Conservation (phyloP, 2,888 invertebrate genomes). For the Ferdinandea cuprea region DNA sequence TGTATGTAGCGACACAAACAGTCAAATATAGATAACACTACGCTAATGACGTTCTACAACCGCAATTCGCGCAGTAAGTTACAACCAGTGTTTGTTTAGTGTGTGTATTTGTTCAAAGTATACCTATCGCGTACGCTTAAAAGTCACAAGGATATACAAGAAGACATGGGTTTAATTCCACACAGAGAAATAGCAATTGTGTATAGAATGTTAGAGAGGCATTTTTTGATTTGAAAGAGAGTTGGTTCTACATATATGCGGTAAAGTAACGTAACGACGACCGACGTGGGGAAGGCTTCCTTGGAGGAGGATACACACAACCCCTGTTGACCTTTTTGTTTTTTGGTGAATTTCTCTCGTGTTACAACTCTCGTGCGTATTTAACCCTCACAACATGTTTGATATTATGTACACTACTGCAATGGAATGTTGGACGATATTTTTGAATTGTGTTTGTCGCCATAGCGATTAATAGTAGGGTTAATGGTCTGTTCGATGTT, state of each 20-base stretch:
- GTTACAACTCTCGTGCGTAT: not conserved
- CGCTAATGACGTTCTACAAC: slow-evolving; percentile 31
- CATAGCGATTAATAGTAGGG: slow-evolving; percentile 13
- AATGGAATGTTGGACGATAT: slow-evolving; percentile 21
- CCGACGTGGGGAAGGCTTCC: not conserved
- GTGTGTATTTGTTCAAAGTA: slow-evolving; percentile 8
- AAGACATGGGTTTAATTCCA: slow-evolving; percentile 20
- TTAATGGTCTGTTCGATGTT: slow-evolving; percentile 32
- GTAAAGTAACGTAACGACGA: slow-evolving; percentile 15
- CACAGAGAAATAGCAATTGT: slow-evolving; percentile 8
- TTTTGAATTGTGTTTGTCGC: not conserved
- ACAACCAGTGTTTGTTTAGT: slow-evolving; percentile 5
- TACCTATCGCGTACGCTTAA: slow-evolving; percentile 10
- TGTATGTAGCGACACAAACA: slow-evolving; percentile 10
- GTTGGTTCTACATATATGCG: too few species aligned
- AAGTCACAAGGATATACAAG: slow-evolving; percentile 28
- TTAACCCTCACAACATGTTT: slow-evolving; percentile 52
- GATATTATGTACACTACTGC: slow-evolving; percentile 52
- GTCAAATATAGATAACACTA: not conserved
- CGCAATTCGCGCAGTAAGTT: slow-evolving; percentile 15
- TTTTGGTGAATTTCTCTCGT: slow-evolving; percentile 6
- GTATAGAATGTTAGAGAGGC: not conserved
- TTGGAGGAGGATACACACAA: slow-evolving; percentile 20
- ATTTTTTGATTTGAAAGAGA: too few species aligned
- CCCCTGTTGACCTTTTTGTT: slow-evolving; percentile 43